A percentile compares a stretch with the other conserved stretches of the same genome.
Conservation (phyloP, 2,888 invertebrate species). For the Apotomis turbidana region DNA sequence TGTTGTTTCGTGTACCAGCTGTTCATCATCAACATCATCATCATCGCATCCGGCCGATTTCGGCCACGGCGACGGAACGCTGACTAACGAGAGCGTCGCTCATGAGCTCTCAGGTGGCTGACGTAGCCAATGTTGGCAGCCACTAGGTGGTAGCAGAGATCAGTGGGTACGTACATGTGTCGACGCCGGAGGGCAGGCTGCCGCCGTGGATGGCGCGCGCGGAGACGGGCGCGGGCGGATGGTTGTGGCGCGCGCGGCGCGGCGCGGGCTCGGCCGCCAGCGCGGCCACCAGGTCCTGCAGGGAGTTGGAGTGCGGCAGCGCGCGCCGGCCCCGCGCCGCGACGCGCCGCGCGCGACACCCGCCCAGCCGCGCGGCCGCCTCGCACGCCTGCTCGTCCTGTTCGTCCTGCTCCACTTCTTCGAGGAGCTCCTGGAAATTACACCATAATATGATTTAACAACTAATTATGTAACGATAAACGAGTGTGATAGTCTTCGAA, state of each 20-base stretch:
- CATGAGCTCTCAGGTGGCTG: too few relatives aligned
- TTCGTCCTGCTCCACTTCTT: conserved; percentile 91
- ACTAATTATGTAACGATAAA: neutral
- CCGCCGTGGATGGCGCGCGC: conserved; percentile 77
- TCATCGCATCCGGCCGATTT: too few relatives aligned
- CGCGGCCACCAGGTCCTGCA: conserved; percentile 85
- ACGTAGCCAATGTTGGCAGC: too few relatives aligned
- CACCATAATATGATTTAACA: neutral
- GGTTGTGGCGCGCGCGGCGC: conserved; percentile 60
- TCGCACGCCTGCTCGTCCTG: conserved; percentile 86
- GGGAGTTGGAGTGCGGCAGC: conserved; percentile 83
- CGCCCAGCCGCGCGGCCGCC: conserved; percentile 73
- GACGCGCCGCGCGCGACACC: conserved; percentile 65
- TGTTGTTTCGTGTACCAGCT: too few relatives aligned
- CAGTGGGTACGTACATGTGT: conserved; percentile 64
- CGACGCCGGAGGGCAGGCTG: conserved; percentile 78
- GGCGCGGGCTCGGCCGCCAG: conserved; percentile 71
- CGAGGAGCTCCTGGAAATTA: conserved; percentile 86
- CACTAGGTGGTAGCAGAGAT: too few relatives aligned
- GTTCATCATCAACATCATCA: too few relatives aligned
- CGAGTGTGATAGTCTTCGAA: too few relatives aligned
- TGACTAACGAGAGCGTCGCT: too few relatives aligned
- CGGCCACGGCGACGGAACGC: too few relatives aligned
- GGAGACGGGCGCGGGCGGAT: conserved; percentile 61
- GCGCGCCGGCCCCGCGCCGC: conserved; percentile 62